Base-by-base conservation (phyloP, 2,888 invertebrate species). In the Lasioglossum morio region DNA sequence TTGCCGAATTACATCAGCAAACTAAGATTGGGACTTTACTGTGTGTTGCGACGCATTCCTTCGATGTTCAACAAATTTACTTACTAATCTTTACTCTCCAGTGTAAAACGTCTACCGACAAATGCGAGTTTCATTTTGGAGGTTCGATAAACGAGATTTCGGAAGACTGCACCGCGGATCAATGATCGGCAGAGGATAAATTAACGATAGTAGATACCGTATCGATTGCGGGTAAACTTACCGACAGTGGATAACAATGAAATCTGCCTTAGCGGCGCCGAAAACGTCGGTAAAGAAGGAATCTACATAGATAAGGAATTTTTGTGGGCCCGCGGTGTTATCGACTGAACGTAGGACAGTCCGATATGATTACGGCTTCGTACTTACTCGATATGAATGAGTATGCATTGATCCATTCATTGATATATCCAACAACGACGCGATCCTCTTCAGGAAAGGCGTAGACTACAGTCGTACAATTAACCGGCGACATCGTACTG, bases 381-480 rank as follows among this genome's bases (percentile, higher is more conserved):
- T 95, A 97, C 97, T 97, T 96, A 97, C 97, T 96, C 96, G 96
- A 96, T 91, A 97, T 96, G 94, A 97, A 97, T 91, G 96, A 96
- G 95, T 97, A 97, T 91, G 97, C 96, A 95, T 96, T 96, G 94
- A 97, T 97, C 97, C 97, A 97, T 94, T 97, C 97, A 89, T 96
- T 96, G 94, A 97, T 95, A 95, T 97, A 97, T 93, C 97, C 97
- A 94, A 97, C 96, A 93, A 96, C 96, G 92, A 94, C 93, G 57
- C 94, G 94, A 90, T 95, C 95, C 92, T 95, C 95, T 91, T 95
- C 95, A 92, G 95, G 95, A 85, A 94, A 92, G 78, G 95, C 93
- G 93, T 95, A 95, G 93, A 96, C 94, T 89, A 96, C 95, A 85
- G 96, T 95, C 87, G 96, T 96, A 93, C 96, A 96, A 95, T 96